These are phyloP conservation scores for Austrolebias charrua DNA, from an alignment of 2,797 vertebrate species.

Conservation along the genomic window DNA sequence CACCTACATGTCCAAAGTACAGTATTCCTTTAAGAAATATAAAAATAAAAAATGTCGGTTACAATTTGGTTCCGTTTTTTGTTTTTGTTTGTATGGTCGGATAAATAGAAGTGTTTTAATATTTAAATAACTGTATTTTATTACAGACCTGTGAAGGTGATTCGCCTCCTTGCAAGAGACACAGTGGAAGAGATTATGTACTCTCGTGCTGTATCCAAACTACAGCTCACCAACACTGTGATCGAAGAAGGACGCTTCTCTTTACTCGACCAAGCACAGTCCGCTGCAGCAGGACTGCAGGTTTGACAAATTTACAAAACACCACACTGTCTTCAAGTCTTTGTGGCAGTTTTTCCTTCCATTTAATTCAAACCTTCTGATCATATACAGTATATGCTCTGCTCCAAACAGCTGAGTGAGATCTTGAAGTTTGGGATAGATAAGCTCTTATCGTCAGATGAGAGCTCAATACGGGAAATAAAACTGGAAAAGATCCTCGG, in stretches of 20 bases:
- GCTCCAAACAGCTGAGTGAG: constrained; percentile 82
- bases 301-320: constrained; percentile 42
- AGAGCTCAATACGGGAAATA: constrained; percentile 84
- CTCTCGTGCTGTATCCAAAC: constrained; percentile 84
- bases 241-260: constrained; percentile 91
- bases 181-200: constrained; percentile 93
- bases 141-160: constrained; percentile 89
- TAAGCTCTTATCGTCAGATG: constrained; percentile 87
- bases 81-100: too few relatives aligned
- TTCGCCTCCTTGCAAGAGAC: constrained; percentile 88
- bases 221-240: constrained; percentile 84
- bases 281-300: constrained; percentile 70
- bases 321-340: too few relatives aligned
- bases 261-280: constrained; percentile 75
- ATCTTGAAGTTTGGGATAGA: constrained; percentile 93
- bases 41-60: too few relatives aligned
- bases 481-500: constrained; percentile 87
- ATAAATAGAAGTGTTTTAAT: background rate
- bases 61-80: too few relatives aligned
- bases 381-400: constrained; percentile 1
- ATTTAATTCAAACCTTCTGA: too few relatives aligned
- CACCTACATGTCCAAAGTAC: too few relatives aligned
- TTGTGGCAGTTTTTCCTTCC: background rate
- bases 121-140: background rate
- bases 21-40: too few relatives aligned